Conservation (phyloP, 2,797 vertebrate species). For the Tragelaphus eurycerus region DNA sequence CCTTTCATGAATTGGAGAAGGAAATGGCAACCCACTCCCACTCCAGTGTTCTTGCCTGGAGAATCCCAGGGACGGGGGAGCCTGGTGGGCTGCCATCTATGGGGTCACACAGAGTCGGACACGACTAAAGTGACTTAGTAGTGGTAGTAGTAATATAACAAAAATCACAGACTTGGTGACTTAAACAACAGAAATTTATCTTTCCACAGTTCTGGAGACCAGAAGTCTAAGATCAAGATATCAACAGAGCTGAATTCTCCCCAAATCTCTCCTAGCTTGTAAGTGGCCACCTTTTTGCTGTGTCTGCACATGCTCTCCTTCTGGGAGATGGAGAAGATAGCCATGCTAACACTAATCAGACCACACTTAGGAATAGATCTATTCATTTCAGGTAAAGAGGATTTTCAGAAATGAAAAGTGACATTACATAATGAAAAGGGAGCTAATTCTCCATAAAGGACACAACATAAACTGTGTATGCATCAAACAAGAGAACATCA, state of each 20-base stretch:
- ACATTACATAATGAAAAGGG: not conserved
- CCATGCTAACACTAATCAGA: not conserved
- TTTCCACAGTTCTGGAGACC: not conserved
- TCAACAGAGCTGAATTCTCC: not conserved
- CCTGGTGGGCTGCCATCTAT: no score
- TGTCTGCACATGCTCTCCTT: not conserved
- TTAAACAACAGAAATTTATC: not conserved
- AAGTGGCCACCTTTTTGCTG: not conserved
- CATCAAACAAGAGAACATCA: not conserved
- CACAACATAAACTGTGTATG: not conserved
- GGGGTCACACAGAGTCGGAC: no score
- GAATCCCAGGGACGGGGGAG: no score
- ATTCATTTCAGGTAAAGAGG: not conserved
- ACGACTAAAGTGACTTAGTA: no score
- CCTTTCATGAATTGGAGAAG: no score
- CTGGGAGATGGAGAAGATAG: not conserved
- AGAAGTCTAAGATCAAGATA: not conserved
- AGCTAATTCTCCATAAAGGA: not conserved
- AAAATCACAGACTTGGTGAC: not conserved
- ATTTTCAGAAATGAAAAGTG: not conserved
- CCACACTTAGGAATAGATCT: not conserved
- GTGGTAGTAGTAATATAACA: not conserved
- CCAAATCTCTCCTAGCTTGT: not conserved
- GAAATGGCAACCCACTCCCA: no score
- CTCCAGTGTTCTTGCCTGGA: no score